A percentile compares a stretch with the other conserved stretches of the same genome.
Conservation (phyloP, 2,888 invertebrate genomes). For the Drosophila formosana region DNA sequence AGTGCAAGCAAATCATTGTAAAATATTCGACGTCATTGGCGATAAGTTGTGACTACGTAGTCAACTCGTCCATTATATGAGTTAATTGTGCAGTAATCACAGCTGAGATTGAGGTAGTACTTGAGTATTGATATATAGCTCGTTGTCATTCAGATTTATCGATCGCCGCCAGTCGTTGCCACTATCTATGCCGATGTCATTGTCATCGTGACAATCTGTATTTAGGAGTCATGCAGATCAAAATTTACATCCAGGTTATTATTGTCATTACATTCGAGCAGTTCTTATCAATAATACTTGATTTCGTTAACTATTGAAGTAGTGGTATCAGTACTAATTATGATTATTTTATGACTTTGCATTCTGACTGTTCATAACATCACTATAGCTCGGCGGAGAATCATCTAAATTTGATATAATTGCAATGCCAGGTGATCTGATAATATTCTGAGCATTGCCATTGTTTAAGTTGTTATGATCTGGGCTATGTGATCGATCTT, state of each 20-base stretch:
- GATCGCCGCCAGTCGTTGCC: not conserved
- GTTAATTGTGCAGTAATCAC: constrained; percentile 11
- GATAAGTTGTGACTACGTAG: not conserved
- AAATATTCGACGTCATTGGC: not conserved
- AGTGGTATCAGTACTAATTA: not conserved
- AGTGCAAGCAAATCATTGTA: not conserved
- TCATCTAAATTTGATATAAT: not conserved
- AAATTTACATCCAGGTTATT: not conserved
- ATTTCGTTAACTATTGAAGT: not conserved
- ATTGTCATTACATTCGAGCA: not conserved
- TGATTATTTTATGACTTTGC: not conserved
- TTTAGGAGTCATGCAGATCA: not conserved
- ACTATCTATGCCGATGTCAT: not conserved
- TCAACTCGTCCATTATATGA: not conserved
- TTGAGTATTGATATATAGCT: constrained; percentile 7
- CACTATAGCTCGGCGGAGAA: not conserved
- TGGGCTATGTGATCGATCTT: not conserved
- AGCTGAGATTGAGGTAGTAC: constrained; percentile 15
- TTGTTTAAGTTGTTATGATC: not conserved
- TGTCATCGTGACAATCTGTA: not conserved
- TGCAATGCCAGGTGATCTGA: not conserved
- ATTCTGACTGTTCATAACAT: not conserved
- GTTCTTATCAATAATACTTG: not conserved
- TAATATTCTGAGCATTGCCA: not conserved
- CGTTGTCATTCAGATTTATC: not conserved